Evolutionary conservation across 2,888 invertebrate species (phyloP).

Genomic region (Phyto melanocephala): DNA sequence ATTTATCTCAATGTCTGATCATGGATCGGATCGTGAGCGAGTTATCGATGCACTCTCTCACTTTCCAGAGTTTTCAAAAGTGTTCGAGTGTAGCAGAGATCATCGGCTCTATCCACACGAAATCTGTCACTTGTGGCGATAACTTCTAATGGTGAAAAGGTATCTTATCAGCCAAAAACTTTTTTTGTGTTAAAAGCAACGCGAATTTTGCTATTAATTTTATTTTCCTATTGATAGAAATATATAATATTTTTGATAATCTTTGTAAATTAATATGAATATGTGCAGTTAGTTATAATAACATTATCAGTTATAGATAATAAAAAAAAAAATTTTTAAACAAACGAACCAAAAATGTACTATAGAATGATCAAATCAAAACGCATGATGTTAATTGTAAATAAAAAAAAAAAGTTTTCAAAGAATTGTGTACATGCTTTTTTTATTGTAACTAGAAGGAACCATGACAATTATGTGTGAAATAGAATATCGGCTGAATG

Average conservation of each 20-base stretch:
- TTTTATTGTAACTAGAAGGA: too few species aligned
- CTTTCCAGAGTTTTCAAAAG: conserved; percentile 62
- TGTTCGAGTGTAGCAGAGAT: conserved; percentile 48
- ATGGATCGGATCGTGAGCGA: conserved; percentile 66
- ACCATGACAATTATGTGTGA: too few species aligned
- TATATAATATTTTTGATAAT: neutral
- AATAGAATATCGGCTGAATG: too few species aligned
- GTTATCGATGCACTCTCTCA: conserved; percentile 63
- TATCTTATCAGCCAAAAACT: neutral
- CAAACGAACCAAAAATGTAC: too few species aligned
- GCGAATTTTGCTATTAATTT: too few species aligned
- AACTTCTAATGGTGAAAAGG: neutral
- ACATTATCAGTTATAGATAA: neutral
- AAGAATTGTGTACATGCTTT: too few species aligned
- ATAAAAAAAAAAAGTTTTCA: too few species aligned
- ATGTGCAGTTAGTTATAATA: neutral
- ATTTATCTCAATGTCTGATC: conserved; percentile 40
- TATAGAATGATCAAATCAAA: too few species aligned
- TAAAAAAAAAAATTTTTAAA: too few species aligned
- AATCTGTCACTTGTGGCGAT: conserved; percentile 52
- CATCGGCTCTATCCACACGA: conserved; percentile 37
- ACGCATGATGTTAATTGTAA: too few species aligned
- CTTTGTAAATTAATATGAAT: neutral
- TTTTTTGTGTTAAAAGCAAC: neutral
- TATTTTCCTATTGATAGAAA: neutral